Evolutionary conservation across 1,140 invertebrate species (phyloP), one percentile per base, ranked within the genome.

Genomic region (Watersipora subatra): DNA sequence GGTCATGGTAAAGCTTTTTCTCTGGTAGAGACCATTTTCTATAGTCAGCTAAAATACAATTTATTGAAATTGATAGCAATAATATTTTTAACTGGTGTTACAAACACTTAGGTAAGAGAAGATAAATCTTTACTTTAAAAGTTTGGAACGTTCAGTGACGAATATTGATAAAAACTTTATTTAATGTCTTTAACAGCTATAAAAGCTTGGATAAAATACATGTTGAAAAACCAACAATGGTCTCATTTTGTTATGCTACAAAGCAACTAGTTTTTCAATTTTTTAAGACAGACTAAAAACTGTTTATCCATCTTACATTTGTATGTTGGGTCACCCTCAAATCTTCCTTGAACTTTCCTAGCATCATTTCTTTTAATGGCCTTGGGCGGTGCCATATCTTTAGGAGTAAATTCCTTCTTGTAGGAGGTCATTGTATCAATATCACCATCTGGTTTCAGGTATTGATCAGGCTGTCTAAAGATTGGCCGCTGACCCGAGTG

Each of bases 251-350:
- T n/a, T n/a, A n/a, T n/a, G n/a, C n/a, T n/a, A n/a, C n/a, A n/a
- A n/a, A n/a, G n/a, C n/a, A n/a, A n/a, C n/a, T n/a, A n/a, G n/a
- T n/a, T n/a, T n/a, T n/a, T n/a, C n/a, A n/a, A n/a, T n/a, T n/a
- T n/a, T n/a, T n/a, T n/a, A n/a, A n/a, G n/a, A n/a, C n/a, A n/a
- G n/a, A n/a, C n/a, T n/a, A n/a, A n/a, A n/a, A n/a, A n/a, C n/a
- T n/a, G n/a, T n/a, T n/a, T n/a, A n/a, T n/a, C n/a, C n/a, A n/a
- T n/a, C 72, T 75, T 70, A 79, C 78, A 65, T 73, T 70, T 73
- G 65, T 81, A 81, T 28, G 80, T 81, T 30, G 80, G 80, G 69
- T 78, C 75, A 26, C 80, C 80, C 64, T 80, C 77, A 73, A 81
- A 81, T 68, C 68, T 76, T 20, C 72, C 77, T 3, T 70, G 67